Evolutionary conservation across 2,888 invertebrate species (phyloP).

Genomic region (Stegana nigrithorax): DNA sequence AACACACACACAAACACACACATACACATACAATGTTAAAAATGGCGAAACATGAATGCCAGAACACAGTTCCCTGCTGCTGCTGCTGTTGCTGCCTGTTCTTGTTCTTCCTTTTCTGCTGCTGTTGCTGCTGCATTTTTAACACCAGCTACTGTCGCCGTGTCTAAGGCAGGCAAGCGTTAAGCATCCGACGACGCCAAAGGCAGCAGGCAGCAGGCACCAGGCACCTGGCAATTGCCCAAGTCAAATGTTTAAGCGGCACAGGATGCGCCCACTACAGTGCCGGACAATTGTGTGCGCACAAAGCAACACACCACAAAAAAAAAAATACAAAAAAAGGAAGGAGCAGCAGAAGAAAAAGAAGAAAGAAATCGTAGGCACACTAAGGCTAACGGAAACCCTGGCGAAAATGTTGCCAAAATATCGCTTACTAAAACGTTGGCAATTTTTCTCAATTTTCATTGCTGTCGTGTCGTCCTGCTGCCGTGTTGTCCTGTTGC

Average conservation of each 20-base stretch:
- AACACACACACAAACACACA: background rate
- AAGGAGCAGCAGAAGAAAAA: background rate
- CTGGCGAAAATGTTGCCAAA: constrained; percentile 21
- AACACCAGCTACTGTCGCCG: too few species aligned
- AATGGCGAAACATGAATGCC: constrained; percentile 11
- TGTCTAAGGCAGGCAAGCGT: too few species aligned
- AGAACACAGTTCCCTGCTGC: constrained; percentile 26
- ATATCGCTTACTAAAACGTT: constrained; percentile 61
- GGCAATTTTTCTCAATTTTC: constrained; percentile 64
- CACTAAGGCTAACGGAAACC: background rate
- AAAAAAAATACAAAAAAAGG: background rate
- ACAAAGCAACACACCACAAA: background rate
- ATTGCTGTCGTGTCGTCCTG: too few species aligned
- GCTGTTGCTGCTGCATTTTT: too few species aligned
- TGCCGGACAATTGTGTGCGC: constrained; percentile 25
- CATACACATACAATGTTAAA: background rate
- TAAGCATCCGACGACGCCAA: too few species aligned
- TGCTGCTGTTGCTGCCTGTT: too few species aligned
- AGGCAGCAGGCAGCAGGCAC: too few species aligned
- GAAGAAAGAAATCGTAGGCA: background rate
- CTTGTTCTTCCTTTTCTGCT: too few species aligned
- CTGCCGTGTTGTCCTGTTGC: too few species aligned
- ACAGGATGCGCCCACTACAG: constrained; percentile 30
- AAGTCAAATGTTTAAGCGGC: constrained; percentile 38
- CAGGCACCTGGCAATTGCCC: constrained; percentile 55